Base-by-base conservation (phyloP, 2,888 invertebrate species). In the Oscheius sp. region DNA sequence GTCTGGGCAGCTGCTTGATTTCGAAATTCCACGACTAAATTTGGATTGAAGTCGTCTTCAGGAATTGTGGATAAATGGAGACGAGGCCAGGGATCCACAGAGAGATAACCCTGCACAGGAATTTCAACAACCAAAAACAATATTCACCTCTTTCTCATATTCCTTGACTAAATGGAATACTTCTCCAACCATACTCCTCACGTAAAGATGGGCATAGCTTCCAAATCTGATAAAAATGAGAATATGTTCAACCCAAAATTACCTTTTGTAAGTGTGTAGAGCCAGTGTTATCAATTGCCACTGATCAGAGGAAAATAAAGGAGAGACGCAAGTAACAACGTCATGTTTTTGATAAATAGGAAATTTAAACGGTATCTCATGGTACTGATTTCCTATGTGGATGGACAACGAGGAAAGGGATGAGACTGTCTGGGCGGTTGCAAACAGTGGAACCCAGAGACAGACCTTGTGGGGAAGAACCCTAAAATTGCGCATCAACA, bases 1-100 rank as follows among this genome's bases (percentile, higher is more conserved):
- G 81, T 81, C 25, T 81, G 81, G 0, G 81, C 77, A 6, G 81
- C 81, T 9, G 78, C 78, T 45, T 81, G 81, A 69, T 70, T 79
- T 53, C 81, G 63, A 45, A 81, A 81, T 66, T 79, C 78, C 6
- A 81, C 76, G 27, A 79, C 76, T 9, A 77, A 53, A 52, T 81
- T 81, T 23, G 81, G 78, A 66, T 81, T 78, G 69, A 81, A 81
- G 13, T 75, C 61, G n/a, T 73, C 9, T 18, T 72, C 73, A 23
- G 72, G 69, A 5, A 80, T 75, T 6, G 58, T 58, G 12, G 58
- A 25, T 7, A 58, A 2, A 27, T 58, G 21, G n/a, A 46, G 75
- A 75, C 78, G 59, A 55, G 53, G 55, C 81, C 81, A 81, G 3
- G 78, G 76, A 25, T 77, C 71, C 7, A 81, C 16, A 0, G 72